Base-by-base conservation (phyloP, 2,888 invertebrate species). In the Stomorhina lunata region DNA sequence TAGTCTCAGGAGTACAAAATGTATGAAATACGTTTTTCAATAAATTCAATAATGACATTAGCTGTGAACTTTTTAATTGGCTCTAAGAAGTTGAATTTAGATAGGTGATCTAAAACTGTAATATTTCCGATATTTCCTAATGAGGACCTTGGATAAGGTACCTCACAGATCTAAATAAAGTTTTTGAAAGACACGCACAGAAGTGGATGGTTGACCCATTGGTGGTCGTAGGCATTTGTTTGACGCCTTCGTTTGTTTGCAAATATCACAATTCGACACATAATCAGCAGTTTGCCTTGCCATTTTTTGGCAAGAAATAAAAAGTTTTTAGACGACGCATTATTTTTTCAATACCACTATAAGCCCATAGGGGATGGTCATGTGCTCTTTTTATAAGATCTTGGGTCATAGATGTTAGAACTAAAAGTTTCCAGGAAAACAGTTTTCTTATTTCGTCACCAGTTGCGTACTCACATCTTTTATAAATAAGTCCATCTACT, bases 1-100 rank as follows among this genome's bases (percentile, higher is more conserved):
- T 37, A 0, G 55, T 17, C 50, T 85, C 80, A 0, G 86, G 85
- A 10, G 86, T 85, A 2, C 86, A 87, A 81, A 86, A 88, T 5
- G 84, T 32, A 20, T 85, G 77, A 72, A 87, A 86, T 1, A 80
- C 9, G 1, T 86, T 81, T 55, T 29, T 80, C 75, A 5, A 84
- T 10, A 55, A 50, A 84, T 4, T 71, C 40, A 1, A 45, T n/a
- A 0, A 80, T 43, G 0, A 34, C 10, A 4, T 77, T 65, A 0
- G 83, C 9, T 4, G 75, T 48, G 50, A 79, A 75, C 15, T 66
- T 81, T 3, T 43, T 83, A 37, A 40, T 17, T 5, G 78, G 32
- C 29, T 43, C 25, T 37, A 82, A 29, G 20, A 81, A 68, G 1
- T 55, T 10, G 53, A 73, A 83, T n/a, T 84, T 84, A 0, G 76